A percentile compares a stretch with the other conserved stretches of the same genome.
phyloP scores from a whole-genome alignment of 2,797 vertebrate genomes.

The Alauda arvensis region DNA sequence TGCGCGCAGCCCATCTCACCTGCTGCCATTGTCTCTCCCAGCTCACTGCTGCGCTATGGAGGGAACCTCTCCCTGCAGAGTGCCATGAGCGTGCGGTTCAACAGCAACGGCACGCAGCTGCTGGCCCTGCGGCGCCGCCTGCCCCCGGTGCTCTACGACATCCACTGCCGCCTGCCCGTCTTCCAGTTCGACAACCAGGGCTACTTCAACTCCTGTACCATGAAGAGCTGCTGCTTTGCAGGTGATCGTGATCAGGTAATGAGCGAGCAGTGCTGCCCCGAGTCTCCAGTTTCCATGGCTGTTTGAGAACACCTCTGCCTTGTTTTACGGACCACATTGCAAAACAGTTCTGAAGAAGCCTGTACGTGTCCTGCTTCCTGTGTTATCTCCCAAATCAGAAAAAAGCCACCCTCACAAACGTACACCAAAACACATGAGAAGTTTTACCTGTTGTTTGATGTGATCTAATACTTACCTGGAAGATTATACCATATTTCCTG shows the following conservation, averaged over 20 bases:
- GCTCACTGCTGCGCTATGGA: constrained; percentile 91
- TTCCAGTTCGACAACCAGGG: constrained; percentile 99
- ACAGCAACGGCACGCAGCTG: constrained; percentile 93
- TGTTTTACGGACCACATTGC: not conserved
- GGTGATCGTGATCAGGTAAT: constrained; percentile 95
- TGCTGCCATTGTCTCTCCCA: constrained; percentile 49
- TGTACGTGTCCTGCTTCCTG: no score
- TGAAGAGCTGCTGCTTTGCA: constrained; percentile 99
- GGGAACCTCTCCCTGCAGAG: constrained; percentile 95
- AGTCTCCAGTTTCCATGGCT: not conserved
- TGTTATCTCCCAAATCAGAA: no score
- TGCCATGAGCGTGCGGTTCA: constrained; percentile 98
- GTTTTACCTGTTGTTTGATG: not conserved
- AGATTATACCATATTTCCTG: not conserved
- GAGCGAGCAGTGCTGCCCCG: not conserved
- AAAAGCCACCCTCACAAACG: not conserved
- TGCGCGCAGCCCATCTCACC: not conserved
- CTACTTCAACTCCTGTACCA: constrained; percentile 98
- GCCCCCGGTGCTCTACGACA: constrained; percentile 94
- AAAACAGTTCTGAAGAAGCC: no score
- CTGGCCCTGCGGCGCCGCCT: constrained; percentile 91
- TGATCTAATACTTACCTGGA: not conserved
- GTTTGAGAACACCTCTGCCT: not conserved
- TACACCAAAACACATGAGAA: not conserved
- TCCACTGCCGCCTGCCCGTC: constrained; percentile 94